Conservation (phyloP, 2,113 vertebrate species). For the Phainopepla nitens region DNA sequence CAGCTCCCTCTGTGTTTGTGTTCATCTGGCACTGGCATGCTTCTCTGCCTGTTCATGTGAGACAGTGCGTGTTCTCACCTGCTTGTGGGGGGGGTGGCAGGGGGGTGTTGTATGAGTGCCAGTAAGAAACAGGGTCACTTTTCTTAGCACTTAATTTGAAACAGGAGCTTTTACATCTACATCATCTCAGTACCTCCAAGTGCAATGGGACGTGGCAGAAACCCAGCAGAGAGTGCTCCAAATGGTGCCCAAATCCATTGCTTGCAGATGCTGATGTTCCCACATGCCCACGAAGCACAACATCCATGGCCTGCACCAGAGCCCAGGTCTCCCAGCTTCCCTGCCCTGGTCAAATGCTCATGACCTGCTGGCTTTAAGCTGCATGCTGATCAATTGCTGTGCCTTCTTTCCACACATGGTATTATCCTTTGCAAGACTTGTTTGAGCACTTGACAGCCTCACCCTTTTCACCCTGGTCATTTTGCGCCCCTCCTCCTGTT, state of each 20-base stretch:
- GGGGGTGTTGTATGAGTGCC: not conserved
- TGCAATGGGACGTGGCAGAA: not conserved
- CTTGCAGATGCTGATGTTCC: rapidly evolving
- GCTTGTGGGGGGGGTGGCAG: rapidly evolving
- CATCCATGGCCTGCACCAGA: not conserved
- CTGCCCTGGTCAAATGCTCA: not conserved
- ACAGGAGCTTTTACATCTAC: not conserved
- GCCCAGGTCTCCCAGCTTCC: not conserved
- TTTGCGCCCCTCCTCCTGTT: not conserved
- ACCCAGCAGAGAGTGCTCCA: not conserved
- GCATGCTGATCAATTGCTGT: not conserved
- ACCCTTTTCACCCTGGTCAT: not conserved
- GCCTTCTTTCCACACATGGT: not conserved
- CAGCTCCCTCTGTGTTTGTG: not conserved
- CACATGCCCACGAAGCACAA: rapidly evolving
- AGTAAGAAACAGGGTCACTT: not conserved
- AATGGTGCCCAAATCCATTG: rapidly evolving
- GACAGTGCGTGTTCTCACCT: not conserved
- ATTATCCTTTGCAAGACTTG: not conserved
- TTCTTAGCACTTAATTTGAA: not conserved
- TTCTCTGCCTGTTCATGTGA: not conserved
- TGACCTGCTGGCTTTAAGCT: not conserved
- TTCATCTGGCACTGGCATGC: not conserved
- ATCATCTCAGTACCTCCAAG: not conserved
- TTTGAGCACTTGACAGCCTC: not conserved